Base-by-base conservation (phyloP, 2,797 vertebrate species). In the Microchirus variegatus region DNA sequence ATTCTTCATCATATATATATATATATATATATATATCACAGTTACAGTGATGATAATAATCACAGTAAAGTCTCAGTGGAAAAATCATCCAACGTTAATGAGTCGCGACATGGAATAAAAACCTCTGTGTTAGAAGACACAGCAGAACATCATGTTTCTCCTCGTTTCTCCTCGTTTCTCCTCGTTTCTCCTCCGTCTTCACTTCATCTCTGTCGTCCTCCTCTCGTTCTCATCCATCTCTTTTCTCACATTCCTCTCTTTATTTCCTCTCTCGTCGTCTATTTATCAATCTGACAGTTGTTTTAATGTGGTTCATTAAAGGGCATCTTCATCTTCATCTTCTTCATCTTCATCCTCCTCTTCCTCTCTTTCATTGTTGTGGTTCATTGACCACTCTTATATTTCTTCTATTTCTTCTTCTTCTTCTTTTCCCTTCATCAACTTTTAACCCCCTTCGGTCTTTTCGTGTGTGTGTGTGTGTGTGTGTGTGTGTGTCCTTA, bases 51-150 rank as follows among this genome's bases (percentile, higher is more conserved):
- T n/a, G n/a, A n/a, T n/a, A n/a, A n/a, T n/a, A n/a, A n/a, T n/a
- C n/a, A n/a, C n/a, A n/a, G n/a, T n/a, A n/a, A n/a, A n/a, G n/a
- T n/a, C n/a, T n/a, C n/a, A n/a, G n/a, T n/a, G n/a, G n/a, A n/a
- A n/a, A n/a, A n/a, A n/a, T n/a, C n/a, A n/a, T n/a, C n/a, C n/a
- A n/a, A n/a, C n/a, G n/a, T 56, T 84, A 81, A 87, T 73, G 66
- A 16, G 52, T 63, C 70, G 38, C 79, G 82, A 63, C 79, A 0
- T 81, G 79, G 75, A 82, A n/a, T n/a, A n/a, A 85, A 84, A 87
- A 75, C 81, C 7, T 15, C 19, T 19, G n/a, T n/a, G n/a, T n/a
- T n/a, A n/a, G n/a, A n/a, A n/a, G n/a, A n/a, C n/a, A n/a, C n/a
- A n/a, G n/a, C n/a, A n/a, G n/a, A n/a, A n/a, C n/a, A n/a, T 13